Conservation (phyloP, 2,113 vertebrate species). For the Ellobius talpinus region DNA sequence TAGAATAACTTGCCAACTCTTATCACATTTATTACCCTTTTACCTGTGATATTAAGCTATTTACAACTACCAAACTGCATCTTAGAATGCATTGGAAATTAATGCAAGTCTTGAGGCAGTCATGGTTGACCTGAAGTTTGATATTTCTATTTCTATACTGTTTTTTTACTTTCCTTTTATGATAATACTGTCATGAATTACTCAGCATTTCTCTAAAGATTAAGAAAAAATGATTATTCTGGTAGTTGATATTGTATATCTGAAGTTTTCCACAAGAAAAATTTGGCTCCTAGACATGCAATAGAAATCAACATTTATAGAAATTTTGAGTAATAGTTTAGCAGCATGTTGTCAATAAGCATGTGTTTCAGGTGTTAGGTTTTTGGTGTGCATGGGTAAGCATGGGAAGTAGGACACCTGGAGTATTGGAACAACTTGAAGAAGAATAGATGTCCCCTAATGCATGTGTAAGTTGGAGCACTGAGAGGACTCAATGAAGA, state of each 20-base stretch:
- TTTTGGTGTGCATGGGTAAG: neutral
- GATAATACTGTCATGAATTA: neutral
- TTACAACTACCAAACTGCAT: neutral
- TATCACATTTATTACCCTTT: neutral
- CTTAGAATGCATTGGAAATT: conserved; percentile 1
- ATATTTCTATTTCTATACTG: neutral
- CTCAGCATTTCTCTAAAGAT: neutral
- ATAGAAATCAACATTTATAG: neutral
- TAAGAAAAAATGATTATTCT: conserved; percentile 11
- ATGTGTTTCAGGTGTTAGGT: neutral
- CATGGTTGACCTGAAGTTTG: neutral
- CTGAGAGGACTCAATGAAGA: neutral
- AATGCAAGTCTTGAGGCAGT: neutral
- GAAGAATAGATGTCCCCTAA: neutral
- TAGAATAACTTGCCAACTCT: neutral
- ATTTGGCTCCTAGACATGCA: neutral
- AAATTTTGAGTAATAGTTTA: neutral
- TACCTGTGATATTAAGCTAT: neutral
- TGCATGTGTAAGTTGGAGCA: neutral
- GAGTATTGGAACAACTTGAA: neutral
- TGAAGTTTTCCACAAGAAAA: neutral
- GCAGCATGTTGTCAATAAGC: neutral
- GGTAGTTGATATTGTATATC: neutral
- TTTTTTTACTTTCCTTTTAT: neutral
- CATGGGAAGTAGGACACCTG: neutral